These are phyloP conservation scores for Pseudobourletiella spinata DNA, from an alignment of 1,140 invertebrate genomes.

Conservation along the genomic window DNA sequence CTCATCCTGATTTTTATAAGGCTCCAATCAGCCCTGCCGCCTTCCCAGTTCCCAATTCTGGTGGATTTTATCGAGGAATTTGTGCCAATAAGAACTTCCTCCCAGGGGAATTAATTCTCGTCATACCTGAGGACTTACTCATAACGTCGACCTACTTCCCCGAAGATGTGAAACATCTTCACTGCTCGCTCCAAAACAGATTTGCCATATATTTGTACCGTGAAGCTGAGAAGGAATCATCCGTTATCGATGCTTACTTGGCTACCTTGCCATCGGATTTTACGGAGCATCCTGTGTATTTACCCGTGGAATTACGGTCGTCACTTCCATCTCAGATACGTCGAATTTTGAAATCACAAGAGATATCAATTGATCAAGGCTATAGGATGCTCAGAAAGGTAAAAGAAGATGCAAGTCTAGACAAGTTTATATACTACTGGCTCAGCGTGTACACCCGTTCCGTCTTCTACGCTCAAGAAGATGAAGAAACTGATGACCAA, in stretches of 20 bases:
- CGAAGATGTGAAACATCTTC: background rate
- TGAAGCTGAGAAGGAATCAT: slow-evolving; percentile 1
- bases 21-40: too few relatives aligned
- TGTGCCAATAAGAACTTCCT: background rate
- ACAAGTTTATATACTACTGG: slow-evolving; percentile 51
- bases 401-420: too few relatives aligned
- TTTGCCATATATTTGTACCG: slow-evolving; percentile 17
- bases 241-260: slow-evolving; percentile 13
- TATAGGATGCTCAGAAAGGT: background rate
- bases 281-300: slow-evolving; percentile 23
- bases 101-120: background rate
- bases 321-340: background rate
- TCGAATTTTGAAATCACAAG: background rate
- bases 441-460: slow-evolving; percentile 66
- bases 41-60: too few relatives aligned
- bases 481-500: slow-evolving; percentile 39
- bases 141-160: slow-evolving; percentile 15
- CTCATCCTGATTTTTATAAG: too few relatives aligned
- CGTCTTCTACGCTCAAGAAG: slow-evolving; percentile 43
- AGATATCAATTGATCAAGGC: background rate
- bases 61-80: slow-evolving; percentile 29
- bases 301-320: background rate
- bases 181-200: slow-evolving; percentile 11
- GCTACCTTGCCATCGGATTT: slow-evolving; percentile 25
- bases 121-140: slow-evolving; percentile 14